Conservation (phyloP, 2,797 vertebrate species). For the Lycodopsis pacificus region DNA sequence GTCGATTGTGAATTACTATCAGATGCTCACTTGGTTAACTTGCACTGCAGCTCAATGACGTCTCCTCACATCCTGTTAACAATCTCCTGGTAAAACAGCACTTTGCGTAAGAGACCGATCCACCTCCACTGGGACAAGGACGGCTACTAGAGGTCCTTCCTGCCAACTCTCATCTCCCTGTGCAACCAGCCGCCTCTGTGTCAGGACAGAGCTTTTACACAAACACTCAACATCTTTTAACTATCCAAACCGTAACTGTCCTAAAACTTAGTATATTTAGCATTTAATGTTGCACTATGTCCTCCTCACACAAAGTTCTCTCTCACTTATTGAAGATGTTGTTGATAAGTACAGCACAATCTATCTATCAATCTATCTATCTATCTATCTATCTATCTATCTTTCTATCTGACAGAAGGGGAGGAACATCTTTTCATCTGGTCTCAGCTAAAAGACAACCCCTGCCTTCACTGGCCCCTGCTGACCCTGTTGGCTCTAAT, state of each 20-base stretch:
- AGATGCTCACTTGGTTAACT: slow-evolving; percentile 3
- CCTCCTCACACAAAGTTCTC: background rate
- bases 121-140: background rate
- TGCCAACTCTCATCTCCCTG: background rate
- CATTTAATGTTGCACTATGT: background rate
- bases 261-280: background rate
- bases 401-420: slow-evolving; percentile 30
- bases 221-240: slow-evolving; percentile 3
- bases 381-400: too few relatives aligned
- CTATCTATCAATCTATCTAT: background rate
- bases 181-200: background rate
- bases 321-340: too few relatives aligned
- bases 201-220: background rate
- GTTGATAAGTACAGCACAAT: too few relatives aligned
- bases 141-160: background rate
- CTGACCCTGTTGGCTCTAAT: background rate
- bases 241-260: background rate
- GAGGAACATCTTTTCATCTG: slow-evolving; percentile 56
- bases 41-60: background rate
- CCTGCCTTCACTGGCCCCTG: slow-evolving; percentile 7
- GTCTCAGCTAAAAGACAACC: slow-evolving; percentile 46
- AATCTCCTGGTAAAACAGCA: background rate
- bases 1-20: background rate
- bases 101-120: background rate
- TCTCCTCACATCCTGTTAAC: slow-evolving; percentile 10